These are phyloP conservation scores for Lasioglossum figueresi DNA, from an alignment of 2,888 invertebrate genomes.

Conservation along the genomic window DNA sequence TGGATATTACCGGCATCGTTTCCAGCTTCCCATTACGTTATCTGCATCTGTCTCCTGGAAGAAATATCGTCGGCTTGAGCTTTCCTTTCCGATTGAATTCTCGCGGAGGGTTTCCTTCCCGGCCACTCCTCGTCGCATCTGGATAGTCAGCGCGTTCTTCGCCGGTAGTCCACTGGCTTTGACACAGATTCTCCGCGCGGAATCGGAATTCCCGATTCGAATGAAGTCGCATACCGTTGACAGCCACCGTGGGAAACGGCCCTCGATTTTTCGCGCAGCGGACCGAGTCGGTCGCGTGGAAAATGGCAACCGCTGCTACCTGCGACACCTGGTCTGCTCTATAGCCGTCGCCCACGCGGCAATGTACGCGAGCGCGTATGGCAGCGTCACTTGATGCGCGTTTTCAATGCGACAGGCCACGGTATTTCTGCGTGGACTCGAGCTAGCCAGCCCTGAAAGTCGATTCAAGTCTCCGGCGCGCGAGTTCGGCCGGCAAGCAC, in stretches of 20 bases:
- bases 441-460: slow-evolving; percentile 63
- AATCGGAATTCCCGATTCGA: not conserved
- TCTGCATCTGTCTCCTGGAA: slow-evolving; percentile 55
- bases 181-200: slow-evolving; percentile 14
- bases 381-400: slow-evolving; percentile 74
- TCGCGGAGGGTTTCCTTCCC: not conserved
- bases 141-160: not conserved
- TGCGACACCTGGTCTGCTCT: slow-evolving; percentile 73
- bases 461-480: slow-evolving; percentile 62
- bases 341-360: slow-evolving; percentile 64
- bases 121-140: not conserved
- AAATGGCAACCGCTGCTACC: slow-evolving; percentile 68
- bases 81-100: slow-evolving; percentile 5
- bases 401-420: slow-evolving; percentile 72
- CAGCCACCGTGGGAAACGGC: slow-evolving; percentile 41
- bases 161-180: not conserved
- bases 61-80: slow-evolving; percentile 37
- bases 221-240: not conserved
- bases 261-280: slow-evolving; percentile 13
- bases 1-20: slow-evolving; percentile 36
- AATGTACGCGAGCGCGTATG: slow-evolving; percentile 50
- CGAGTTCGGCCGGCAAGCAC: slow-evolving; percentile 29
- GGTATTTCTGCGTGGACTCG: slow-evolving; percentile 75
- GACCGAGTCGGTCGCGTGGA: slow-evolving; percentile 39
- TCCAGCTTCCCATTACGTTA: slow-evolving; percentile 46